These are phyloP conservation scores for Colossoma macropomum DNA, from an alignment of 2,113 vertebrate species.

Conservation along the genomic window DNA sequence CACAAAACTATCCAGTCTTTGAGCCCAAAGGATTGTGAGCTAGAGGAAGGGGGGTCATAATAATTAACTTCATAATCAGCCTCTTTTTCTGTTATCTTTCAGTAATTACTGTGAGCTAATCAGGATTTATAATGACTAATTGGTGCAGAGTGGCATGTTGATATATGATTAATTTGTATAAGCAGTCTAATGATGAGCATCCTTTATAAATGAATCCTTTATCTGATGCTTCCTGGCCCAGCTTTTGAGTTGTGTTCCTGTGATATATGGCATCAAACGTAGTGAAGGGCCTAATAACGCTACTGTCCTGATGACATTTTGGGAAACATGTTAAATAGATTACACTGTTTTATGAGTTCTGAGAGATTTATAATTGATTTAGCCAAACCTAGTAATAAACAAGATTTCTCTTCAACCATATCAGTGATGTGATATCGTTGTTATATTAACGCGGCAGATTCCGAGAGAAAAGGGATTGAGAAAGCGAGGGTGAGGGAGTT, in stretches of 20 bases:
- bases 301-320: background rate
- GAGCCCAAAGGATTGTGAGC: conserved; percentile 22
- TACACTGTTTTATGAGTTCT: conserved; percentile 25
- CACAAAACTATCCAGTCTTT: conserved; percentile 11
- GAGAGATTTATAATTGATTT: conserved; percentile 2
- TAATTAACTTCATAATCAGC: conserved; percentile 74
- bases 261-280: background rate
- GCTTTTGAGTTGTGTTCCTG: background rate
- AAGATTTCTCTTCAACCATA: background rate
- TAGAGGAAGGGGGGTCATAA: conserved; percentile 56
- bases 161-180: conserved; percentile 64
- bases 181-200: conserved; percentile 49
- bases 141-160: conserved; percentile 42
- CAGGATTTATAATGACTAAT: conserved; percentile 72
- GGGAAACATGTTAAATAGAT: background rate
- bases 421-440: background rate
- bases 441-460: background rate
- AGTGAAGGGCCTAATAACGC: conserved; percentile 2
- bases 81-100: conserved; percentile 62
- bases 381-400: conserved; percentile 9
- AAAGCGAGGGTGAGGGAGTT: background rate
- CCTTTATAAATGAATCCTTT: conserved; percentile 10
- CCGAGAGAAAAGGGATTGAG: background rate
- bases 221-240: conserved; percentile 32
- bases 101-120: conserved; percentile 72